These are phyloP conservation scores for Cryptus viduatorius DNA, from an alignment of 2,888 invertebrate genomes.

Conservation along the genomic window DNA sequence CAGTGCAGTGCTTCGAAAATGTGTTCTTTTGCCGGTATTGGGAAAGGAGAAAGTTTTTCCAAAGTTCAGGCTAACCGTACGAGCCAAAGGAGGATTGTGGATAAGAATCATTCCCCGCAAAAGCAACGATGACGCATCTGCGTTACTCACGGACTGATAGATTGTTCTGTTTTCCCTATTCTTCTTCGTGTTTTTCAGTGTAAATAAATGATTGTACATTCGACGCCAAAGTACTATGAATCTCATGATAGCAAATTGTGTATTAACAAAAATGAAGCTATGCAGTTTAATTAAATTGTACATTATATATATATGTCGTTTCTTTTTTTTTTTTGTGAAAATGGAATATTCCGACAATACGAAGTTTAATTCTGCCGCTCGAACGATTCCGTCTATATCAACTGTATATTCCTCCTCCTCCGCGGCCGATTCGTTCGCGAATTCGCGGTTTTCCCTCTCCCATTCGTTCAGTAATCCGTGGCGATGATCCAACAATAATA, in stretches of 20 bases:
- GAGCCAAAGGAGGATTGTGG: slow-evolving; percentile 88
- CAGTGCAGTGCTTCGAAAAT: slow-evolving; percentile 86
- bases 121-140: not conserved
- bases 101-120: slow-evolving; percentile 85
- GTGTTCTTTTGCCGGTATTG: slow-evolving; percentile 85
- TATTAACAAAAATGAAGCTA: not conserved
- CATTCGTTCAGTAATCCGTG: slow-evolving; percentile 24
- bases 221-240: not conserved
- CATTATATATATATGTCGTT: not conserved
- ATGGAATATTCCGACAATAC: not conserved
- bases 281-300: not conserved
- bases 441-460: slow-evolving; percentile 37
- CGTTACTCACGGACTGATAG: not conserved
- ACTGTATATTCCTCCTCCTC: not conserved
- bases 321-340: not conserved
- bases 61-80: slow-evolving; percentile 86
- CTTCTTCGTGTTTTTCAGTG: not conserved
- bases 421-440: not conserved
- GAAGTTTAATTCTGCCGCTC: slow-evolving; percentile 31
- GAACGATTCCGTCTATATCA: not conserved
- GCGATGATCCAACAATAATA: slow-evolving; percentile 45
- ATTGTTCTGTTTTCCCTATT: not conserved
- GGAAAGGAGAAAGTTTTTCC: slow-evolving; percentile 85
- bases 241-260: not conserved
- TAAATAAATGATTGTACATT: slow-evolving; percentile 23